Evolutionary conservation across 2,797 vertebrate genomes (phyloP).

Genomic region (Rhyacichthys aspro): DNA sequence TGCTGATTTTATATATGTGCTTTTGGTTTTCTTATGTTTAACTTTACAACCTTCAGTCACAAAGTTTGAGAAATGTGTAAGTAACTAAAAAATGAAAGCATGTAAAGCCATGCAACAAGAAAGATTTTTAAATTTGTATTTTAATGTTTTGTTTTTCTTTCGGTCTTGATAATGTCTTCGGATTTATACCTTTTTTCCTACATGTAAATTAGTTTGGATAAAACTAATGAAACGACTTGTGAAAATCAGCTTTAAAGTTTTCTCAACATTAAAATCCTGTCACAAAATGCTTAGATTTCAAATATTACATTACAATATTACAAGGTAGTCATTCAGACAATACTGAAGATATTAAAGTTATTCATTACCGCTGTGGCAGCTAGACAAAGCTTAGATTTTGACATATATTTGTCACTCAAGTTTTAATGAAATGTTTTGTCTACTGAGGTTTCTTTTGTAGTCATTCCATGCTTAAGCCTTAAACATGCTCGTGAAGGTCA

Average conservation of each 20-base stretch:
- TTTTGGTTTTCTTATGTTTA: constrained; percentile 96
- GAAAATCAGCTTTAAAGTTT: constrained; percentile 96
- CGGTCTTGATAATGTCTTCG: constrained; percentile 98
- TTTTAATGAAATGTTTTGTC: constrained; percentile 98
- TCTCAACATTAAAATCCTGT: constrained; percentile 80
- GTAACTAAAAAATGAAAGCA: constrained; percentile 92
- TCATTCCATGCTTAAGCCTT: constrained; percentile 99
- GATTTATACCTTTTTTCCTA: constrained; percentile 98
- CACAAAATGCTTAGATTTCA: constrained; percentile 83
- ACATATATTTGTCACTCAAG: constrained; percentile 96
- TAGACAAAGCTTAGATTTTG: constrained; percentile 97
- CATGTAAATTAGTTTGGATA: constrained; percentile 99
- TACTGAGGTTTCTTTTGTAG: constrained; percentile 97
- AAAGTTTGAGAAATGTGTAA: constrained; percentile 98
- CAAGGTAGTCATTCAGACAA: constrained; percentile 83
- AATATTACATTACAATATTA: constrained; percentile 84
- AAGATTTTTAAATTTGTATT: constrained; percentile 99
- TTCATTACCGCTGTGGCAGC: constrained; percentile 99
- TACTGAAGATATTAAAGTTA: constrained; percentile 89
- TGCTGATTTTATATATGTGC: constrained; percentile 99
- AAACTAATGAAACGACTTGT: constrained; percentile 89
- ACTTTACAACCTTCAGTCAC: constrained; percentile 95
- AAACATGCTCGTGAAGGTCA: constrained; percentile 95
- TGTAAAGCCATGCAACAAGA: constrained; percentile 95
- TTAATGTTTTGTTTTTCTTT: constrained; percentile 92